Conservation (phyloP, 1,140 invertebrate genomes). For the Aphelenchoides avenae region DNA sequence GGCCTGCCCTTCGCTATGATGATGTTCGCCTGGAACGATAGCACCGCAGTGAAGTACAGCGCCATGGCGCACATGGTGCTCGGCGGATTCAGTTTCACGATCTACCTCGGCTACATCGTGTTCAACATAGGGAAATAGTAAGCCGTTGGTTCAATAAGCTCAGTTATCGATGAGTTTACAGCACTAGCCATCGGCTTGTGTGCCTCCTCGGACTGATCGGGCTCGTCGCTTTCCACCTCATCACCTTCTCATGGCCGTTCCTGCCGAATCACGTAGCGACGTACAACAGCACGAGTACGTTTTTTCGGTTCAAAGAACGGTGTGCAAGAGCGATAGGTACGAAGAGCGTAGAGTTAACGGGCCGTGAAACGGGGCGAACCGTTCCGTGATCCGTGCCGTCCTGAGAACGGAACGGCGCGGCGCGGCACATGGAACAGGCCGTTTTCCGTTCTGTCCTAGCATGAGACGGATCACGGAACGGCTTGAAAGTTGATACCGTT, state of each 20-base stretch:
- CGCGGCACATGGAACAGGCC: too few relatives aligned
- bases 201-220: slow-evolving; percentile 15
- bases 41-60: slow-evolving; percentile 16
- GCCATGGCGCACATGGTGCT: slow-evolving; percentile 24
- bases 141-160: background rate
- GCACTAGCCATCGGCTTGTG: slow-evolving; percentile 18
- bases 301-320: background rate
- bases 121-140: slow-evolving; percentile 32
- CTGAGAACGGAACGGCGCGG: too few relatives aligned
- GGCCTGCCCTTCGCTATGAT: slow-evolving; percentile 36
- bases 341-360: too few relatives aligned
- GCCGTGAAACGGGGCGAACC: too few relatives aligned
- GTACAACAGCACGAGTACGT: slow-evolving; percentile 13
- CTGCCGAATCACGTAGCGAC: slow-evolving; percentile 11
- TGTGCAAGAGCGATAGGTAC: slow-evolving; percentile 7
- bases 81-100: slow-evolving; percentile 8
- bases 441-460: too few relatives aligned
- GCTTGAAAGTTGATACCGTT: too few relatives aligned
- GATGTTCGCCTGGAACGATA: slow-evolving; percentile 31
- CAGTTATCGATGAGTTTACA: background rate
- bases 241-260: slow-evolving; percentile 40
- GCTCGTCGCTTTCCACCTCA: slow-evolving; percentile 27
- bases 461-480: too few relatives aligned
- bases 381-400: too few relatives aligned
- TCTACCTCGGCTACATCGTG: slow-evolving; percentile 29